Evolutionary conservation across 2,797 vertebrate genomes (phyloP).

Genomic region (Pipistrellus kuhlii): DNA sequence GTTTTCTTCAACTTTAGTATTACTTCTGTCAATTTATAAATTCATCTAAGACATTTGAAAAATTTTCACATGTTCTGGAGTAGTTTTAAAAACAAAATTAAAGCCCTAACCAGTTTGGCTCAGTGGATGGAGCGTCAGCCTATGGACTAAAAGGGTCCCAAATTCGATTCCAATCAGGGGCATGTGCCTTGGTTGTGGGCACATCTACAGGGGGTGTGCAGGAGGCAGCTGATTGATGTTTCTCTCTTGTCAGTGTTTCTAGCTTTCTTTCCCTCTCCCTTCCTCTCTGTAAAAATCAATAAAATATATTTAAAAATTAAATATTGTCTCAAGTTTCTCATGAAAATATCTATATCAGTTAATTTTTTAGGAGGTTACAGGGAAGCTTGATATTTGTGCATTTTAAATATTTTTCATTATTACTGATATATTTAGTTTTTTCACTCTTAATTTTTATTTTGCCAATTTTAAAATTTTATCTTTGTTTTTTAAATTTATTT

Average conservation of each 20-base stretch:
- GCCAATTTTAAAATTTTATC: not conserved
- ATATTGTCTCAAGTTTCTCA: not conserved
- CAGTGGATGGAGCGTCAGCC: too few relatives aligned
- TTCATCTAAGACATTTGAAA: not conserved
- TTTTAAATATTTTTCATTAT: slow-evolving; percentile 8
- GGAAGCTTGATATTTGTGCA: not conserved
- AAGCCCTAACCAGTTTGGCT: too few relatives aligned
- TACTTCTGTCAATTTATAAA: slow-evolving; percentile 32
- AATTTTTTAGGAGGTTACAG: not conserved
- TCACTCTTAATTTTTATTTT: slow-evolving; percentile 15
- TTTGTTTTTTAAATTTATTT: slow-evolving; percentile 4
- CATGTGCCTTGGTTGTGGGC: too few relatives aligned
- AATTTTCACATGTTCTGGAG: not conserved
- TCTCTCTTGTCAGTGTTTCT: too few relatives aligned
- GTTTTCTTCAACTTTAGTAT: not conserved
- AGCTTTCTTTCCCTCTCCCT: too few relatives aligned
- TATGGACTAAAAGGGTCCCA: too few relatives aligned
- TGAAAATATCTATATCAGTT: not conserved
- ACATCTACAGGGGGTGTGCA: too few relatives aligned
- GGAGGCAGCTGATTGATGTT: too few relatives aligned
- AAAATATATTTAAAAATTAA: not conserved
- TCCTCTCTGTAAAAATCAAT: too few relatives aligned
- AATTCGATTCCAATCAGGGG: too few relatives aligned
- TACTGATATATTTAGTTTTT: slow-evolving; percentile 23
- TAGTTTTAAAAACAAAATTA: not conserved